A percentile compares a stretch with the other conserved stretches of the same genome.
These are phyloP conservation scores for Cheiracanthium punctorium DNA, from an alignment of 2,888 invertebrate species.

Conservation along the genomic window DNA sequence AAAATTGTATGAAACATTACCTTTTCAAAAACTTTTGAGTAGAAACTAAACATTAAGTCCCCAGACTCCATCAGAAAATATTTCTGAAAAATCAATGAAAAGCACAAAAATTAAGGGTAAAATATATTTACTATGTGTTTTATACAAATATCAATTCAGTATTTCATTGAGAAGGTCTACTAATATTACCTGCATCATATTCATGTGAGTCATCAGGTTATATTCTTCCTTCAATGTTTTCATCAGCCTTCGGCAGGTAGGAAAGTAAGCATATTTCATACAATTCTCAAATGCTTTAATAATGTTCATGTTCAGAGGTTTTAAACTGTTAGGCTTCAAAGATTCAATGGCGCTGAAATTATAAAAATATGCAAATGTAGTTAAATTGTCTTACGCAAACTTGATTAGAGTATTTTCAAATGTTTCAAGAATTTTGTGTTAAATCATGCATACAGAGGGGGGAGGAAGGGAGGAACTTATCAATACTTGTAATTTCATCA, in stretches of 20 bases:
- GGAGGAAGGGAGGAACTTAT: no score
- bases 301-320: conserved; percentile 21
- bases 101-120: no score
- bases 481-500: no score
- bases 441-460: no score
- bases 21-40: conserved; percentile 76
- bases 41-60: conserved; percentile 76
- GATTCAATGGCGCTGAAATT: conserved; percentile 18
- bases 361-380: background rate
- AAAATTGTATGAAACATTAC: conserved; percentile 71
- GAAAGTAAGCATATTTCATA: conserved; percentile 40
- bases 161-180: no score
- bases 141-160: no score
- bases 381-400: background rate
- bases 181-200: conserved; percentile 44
- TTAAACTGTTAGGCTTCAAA: conserved; percentile 26
- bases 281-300: conserved; percentile 35
- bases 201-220: conserved; percentile 40
- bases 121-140: no score
- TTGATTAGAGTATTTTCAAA: background rate
- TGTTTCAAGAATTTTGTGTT: no score
- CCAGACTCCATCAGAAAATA: conserved; percentile 76
- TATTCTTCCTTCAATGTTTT: conserved; percentile 41
- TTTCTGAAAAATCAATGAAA: conserved; percentile 37
- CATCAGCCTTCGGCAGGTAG: conserved; percentile 34